Evolutionary conservation across 2,113 vertebrate species (phyloP), one percentile per base, ranked within the genome.

Genomic region (Camelus dromedarius): DNA sequence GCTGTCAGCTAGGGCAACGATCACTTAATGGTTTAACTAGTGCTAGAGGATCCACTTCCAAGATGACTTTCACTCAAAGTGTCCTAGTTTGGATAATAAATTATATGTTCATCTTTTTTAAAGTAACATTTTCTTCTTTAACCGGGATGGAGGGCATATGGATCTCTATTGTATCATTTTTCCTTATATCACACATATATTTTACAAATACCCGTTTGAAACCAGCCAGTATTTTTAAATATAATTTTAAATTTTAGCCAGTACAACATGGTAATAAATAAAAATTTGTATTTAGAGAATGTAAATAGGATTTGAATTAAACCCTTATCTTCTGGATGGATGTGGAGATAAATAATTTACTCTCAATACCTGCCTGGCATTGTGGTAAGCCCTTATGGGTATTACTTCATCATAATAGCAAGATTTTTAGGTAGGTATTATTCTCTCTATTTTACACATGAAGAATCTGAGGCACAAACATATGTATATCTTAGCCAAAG

Each of bases 171-270:
- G 24, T 77, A 50, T 76, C 6, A 35, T 91, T 94, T 13, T 72
- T 89, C 35, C 64, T 62, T 66, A 46, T 69, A 50, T 52, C 24
- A 64, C 11, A 30, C 4, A 46, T 46, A 16, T 73, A 72, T 89
- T 84, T 96, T 67, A 90, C 14, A 82, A 93, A 50, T 80, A 80
- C 14, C 85, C 46, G 89, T 62, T 96, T 96, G 28, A 91, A 95
- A 93, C 38, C 84, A 30, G 18, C 28, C 58, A 93, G 32, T 75
- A 62, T 93, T 66, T 69, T 87, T 32, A 70, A 42, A 76, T 62
- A 48, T 50, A 81, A 76, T 72, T 95, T 75, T 89, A 76, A 77
- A 56, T 76, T 64, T 86, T 89, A 92, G 28, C 56, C 35, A 70
- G 5, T 85, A 81, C 26, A 80, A 52, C 32, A 86, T 3, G 46